Conservation (phyloP, 2,113 vertebrate genomes). For the Zeus faber region DNA sequence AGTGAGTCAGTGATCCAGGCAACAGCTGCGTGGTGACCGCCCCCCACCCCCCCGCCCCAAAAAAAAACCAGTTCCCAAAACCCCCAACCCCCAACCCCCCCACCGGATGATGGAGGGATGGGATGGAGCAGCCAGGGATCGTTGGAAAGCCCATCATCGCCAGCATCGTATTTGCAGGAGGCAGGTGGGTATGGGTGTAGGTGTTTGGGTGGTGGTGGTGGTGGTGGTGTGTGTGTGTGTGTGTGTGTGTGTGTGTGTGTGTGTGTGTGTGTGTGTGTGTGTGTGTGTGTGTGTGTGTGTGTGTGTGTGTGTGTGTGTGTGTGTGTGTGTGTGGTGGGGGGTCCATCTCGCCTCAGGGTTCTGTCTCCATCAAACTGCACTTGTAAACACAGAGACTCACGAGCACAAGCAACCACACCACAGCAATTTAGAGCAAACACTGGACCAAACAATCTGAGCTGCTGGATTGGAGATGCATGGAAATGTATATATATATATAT, state of each 20-base stretch:
- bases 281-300: neutral
- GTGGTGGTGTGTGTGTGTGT: neutral
- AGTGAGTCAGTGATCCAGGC: slow-evolving; percentile 51
- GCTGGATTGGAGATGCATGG: no score
- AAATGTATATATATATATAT: no score
- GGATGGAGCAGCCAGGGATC: no score
- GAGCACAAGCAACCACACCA: no score
- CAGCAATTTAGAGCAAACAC: no score
- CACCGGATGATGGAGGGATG: no score
- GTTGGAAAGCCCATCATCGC: no score
- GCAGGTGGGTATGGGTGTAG: neutral
- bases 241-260: no score
- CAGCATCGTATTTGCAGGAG: neutral
- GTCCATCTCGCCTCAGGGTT: no score
- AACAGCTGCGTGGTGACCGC: slow-evolving; percentile 23
- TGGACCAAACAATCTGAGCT: no score
- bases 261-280: neutral
- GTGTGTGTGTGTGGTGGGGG: neutral
- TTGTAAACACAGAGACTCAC: slow-evolving; percentile 16
- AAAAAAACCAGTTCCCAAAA: no score
- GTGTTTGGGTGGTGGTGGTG: neutral
- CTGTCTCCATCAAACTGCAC: no score
- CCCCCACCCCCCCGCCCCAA: neutral
- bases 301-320: neutral
- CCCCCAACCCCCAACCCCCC: neutral